Percentiles rank a stretch among this genome's conserved stretches.
These are phyloP conservation scores for Colletes latitarsis DNA, from an alignment of 1,140 invertebrate species.

Conservation along the genomic window DNA sequence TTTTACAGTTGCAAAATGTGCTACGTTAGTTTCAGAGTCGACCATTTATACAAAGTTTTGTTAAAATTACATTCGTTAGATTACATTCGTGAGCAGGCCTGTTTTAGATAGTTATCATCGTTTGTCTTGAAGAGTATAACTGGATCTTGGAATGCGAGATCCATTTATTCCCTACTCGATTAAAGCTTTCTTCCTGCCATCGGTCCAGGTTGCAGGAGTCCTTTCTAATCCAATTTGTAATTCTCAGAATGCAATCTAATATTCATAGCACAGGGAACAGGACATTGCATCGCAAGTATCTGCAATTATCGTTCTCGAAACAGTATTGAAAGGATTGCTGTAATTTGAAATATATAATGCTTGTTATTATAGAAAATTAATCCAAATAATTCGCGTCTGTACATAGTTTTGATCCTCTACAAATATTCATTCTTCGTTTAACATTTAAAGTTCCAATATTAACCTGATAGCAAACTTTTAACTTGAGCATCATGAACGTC, in stretches of 20 bases:
- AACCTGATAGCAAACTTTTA: too few species aligned
- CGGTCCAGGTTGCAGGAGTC: background rate
- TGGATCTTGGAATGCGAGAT: background rate
- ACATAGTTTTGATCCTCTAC: too few species aligned
- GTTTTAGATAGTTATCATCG: constrained; percentile 3
- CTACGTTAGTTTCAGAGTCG: too few species aligned
- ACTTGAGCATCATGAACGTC: too few species aligned
- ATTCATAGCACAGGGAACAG: too few species aligned
- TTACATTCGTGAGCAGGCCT: background rate
- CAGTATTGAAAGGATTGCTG: background rate
- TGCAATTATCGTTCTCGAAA: background rate
- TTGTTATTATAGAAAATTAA: background rate
- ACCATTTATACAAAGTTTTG: too few species aligned
- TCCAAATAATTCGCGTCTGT: too few species aligned
- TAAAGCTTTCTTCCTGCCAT: constrained; percentile 31
- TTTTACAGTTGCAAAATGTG: too few species aligned
- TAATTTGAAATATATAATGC: background rate
- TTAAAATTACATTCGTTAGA: too few species aligned
- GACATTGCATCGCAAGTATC: background rate
- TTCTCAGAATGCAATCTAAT: too few species aligned
- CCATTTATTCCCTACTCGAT: background rate
- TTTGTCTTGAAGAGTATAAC: background rate
- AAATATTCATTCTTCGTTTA: too few species aligned
- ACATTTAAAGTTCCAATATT: too few species aligned
- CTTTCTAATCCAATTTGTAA: background rate